Evolutionary conservation across 2,888 invertebrate species (phyloP).

Genomic region (Coenonympha glycerion): DNA sequence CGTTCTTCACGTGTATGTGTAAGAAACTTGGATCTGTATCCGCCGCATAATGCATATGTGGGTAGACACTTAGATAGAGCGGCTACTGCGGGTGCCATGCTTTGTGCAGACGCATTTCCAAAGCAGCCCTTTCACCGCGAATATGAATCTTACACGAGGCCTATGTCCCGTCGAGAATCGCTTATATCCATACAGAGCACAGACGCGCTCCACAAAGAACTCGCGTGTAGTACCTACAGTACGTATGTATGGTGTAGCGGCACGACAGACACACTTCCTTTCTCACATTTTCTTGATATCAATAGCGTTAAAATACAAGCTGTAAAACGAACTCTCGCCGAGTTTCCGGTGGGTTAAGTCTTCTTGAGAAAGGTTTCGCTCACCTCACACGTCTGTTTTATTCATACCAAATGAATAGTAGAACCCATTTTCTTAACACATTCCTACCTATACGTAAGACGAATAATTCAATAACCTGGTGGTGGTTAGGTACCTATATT

Average conservation of each 20-base stretch:
- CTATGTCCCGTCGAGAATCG: constrained; percentile 56
- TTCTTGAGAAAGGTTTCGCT: constrained; percentile 49
- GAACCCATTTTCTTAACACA: constrained; percentile 4
- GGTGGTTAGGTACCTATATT: no score
- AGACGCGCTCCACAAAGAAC: constrained; percentile 58
- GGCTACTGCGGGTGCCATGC: constrained; percentile 69
- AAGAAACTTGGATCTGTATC: constrained; percentile 73
- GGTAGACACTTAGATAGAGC: constrained; percentile 62
- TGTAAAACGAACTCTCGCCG: constrained; percentile 58
- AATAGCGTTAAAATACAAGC: constrained; percentile 61
- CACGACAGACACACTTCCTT: constrained; percentile 71
- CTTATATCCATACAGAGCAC: constrained; percentile 40
- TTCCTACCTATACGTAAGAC: not conserved
- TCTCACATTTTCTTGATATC: constrained; percentile 73
- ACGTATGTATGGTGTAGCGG: constrained; percentile 57
- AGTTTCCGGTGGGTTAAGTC: constrained; percentile 51
- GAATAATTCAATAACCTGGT: no score
- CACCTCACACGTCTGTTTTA: constrained; percentile 36
- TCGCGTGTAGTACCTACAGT: constrained; percentile 52
- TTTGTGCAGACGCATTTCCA: constrained; percentile 60
- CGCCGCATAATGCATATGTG: constrained; percentile 67
- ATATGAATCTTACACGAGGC: constrained; percentile 63
- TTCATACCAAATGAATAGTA: constrained; percentile 32
- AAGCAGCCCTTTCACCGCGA: constrained; percentile 58
- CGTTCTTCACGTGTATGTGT: constrained; percentile 65